Evolutionary conservation across 2,797 vertebrate species (phyloP).

Genomic region (Pelobates cultripes): DNA sequence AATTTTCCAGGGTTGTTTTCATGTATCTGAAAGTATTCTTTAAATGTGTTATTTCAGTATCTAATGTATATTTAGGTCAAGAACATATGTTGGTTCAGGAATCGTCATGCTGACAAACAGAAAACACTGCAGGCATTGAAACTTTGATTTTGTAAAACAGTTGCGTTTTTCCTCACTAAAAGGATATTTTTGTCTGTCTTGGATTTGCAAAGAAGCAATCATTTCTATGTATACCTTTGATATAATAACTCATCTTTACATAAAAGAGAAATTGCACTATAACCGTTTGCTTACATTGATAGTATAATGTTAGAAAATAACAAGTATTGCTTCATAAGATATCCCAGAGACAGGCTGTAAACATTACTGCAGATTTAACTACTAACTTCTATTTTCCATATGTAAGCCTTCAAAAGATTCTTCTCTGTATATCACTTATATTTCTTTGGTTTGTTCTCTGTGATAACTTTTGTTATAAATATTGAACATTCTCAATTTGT

Average conservation of each 20-base stretch:
- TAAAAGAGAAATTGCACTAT: constrained; percentile 37
- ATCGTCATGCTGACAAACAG: constrained; percentile 45
- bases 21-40: constrained; percentile 30
- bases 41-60: constrained; percentile 45
- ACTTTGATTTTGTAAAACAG: constrained; percentile 49
- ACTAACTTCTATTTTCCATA: too few species aligned
- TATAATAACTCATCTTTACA: constrained; percentile 34
- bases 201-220: constrained; percentile 41
- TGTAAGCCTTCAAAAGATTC: too few species aligned
- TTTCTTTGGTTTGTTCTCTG: too few species aligned
- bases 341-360: too few species aligned
- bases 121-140: constrained; percentile 42
- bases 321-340: too few species aligned
- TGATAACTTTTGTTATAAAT: too few species aligned
- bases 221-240: constrained; percentile 42
- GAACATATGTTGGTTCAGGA: constrained; percentile 42
- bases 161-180: constrained; percentile 34
- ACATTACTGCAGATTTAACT: too few species aligned
- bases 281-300: constrained; percentile 26
- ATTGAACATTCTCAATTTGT: too few species aligned
- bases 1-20: constrained; percentile 34
- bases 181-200: constrained; percentile 23
- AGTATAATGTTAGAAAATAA: not conserved
- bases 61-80: constrained; percentile 51
- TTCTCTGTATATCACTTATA: too few species aligned